phyloP scores from a whole-genome alignment of 2,113 vertebrate genomes.

The Aspiorhynchus laticeps region DNA sequence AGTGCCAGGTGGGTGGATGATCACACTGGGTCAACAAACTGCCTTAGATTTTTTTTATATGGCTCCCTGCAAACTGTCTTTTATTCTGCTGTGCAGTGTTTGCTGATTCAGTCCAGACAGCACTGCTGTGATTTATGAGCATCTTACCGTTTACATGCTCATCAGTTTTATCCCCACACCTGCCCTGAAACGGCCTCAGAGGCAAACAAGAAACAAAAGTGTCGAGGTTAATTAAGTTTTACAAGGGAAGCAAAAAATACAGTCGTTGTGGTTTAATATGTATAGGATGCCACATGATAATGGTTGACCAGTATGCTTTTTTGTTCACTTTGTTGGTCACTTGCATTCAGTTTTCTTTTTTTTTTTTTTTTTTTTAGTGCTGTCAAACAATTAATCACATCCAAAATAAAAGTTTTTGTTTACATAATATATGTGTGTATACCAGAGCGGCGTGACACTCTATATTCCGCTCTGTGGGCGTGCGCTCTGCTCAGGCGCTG shows the following conservation, averaged over 20 bases:
- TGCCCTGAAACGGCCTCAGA: not conserved
- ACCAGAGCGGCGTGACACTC: no score
- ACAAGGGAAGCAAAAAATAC: not conserved
- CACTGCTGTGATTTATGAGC: conserved; percentile 26
- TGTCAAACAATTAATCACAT: no score
- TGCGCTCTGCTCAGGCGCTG: no score
- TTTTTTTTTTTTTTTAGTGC: not conserved
- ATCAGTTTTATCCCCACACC: conserved; percentile 26
- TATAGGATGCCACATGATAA: not conserved
- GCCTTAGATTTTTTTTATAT: not conserved
- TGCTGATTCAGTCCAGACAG: not conserved
- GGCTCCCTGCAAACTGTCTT: not conserved
- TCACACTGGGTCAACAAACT: not conserved
- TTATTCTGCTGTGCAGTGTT: not conserved
- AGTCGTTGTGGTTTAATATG: not conserved
- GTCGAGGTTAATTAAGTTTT: conserved; percentile 2
- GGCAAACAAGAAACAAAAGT: conserved; percentile 5
- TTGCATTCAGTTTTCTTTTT: not conserved
- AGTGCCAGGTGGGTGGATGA: not conserved
- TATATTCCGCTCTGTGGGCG: no score
- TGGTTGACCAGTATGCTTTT: not conserved
- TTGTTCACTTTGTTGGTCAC: no score
- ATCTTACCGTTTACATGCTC: not conserved
- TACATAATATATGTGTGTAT: no score
- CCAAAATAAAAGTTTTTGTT: no score